Percentiles rank a stretch among this genome's conserved stretches.
Conservation (phyloP, 2,888 invertebrate species). For the Diarsia brunnea region DNA sequence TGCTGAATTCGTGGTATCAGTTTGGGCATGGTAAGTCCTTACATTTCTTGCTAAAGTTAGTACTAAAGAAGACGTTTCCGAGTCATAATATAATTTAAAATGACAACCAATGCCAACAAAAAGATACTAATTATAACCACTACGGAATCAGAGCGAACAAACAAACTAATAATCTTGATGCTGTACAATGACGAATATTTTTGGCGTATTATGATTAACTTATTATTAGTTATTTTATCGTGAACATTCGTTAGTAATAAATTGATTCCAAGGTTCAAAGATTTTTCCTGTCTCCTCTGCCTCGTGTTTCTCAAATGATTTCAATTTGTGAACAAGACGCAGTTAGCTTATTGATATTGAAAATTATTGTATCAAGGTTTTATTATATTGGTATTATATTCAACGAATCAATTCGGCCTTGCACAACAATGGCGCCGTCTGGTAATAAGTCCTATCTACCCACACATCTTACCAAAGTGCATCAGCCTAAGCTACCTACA, state of each 20-base stretch:
- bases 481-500: slow-evolving; percentile 46
- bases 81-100: slow-evolving; percentile 8
- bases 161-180: slow-evolving; percentile 30
- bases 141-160: slow-evolving; percentile 32
- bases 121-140: slow-evolving; percentile 23
- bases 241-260: not conserved
- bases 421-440: slow-evolving; percentile 42
- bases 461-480: slow-evolving; percentile 53
- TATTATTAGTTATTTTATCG: not conserved
- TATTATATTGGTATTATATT: slow-evolving; percentile 33
- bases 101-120: slow-evolving; percentile 12
- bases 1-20: not conserved
- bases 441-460: slow-evolving; percentile 42
- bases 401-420: slow-evolving; percentile 59
- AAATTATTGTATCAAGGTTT: slow-evolving; percentile 48
- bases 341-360: slow-evolving; percentile 38
- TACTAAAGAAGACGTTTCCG: not conserved
- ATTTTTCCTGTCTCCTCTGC: slow-evolving; percentile 10
- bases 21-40: not conserved
- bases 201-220: not conserved
- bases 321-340: slow-evolving; percentile 19
- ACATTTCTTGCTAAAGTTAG: not conserved
- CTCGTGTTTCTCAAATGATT: slow-evolving; percentile 32
- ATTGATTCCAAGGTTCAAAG: not conserved
- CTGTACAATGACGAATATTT: slow-evolving; percentile 36